Conservation (phyloP, 1,140 invertebrate genomes). For the Trichogramma pretiosum region DNA sequence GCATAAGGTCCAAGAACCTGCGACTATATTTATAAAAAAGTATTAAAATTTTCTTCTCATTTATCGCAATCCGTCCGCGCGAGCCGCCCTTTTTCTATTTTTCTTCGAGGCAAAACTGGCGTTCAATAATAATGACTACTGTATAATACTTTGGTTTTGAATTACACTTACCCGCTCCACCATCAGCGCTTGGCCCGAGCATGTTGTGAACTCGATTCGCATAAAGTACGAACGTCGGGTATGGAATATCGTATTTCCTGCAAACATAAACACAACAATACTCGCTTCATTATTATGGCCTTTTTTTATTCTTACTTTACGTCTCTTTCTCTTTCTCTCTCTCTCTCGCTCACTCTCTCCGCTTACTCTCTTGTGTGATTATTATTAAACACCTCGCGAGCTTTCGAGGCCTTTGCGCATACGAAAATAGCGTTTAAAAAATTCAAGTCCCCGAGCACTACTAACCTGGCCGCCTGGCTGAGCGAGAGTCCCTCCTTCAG, state of each 20-base stretch:
- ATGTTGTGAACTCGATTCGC: constrained; percentile 89
- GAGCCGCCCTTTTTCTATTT: background rate
- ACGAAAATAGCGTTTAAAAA: background rate
- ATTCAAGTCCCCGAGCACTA: background rate
- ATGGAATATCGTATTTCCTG: constrained; percentile 86
- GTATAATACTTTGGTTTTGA: constrained; percentile 20
- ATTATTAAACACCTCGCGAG: too few species aligned
- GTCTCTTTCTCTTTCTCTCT: too few species aligned
- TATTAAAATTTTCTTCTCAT: constrained; percentile 16
- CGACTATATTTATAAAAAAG: constrained; percentile 34
- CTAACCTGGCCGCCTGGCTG: constrained; percentile 69
- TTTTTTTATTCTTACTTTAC: too few species aligned
- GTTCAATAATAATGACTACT: constrained; percentile 16
- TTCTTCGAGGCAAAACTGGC: background rate
- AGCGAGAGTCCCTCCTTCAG: constrained; percentile 80
- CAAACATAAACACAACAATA: constrained; percentile 27
- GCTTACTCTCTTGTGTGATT: too few species aligned
- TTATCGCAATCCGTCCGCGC: background rate
- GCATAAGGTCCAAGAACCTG: too few species aligned
- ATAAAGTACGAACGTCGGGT: constrained; percentile 89
- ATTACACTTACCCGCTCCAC: constrained; percentile 64
- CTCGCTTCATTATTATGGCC: too few species aligned
- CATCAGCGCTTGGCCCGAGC: constrained; percentile 80
- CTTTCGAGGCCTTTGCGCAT: background rate
- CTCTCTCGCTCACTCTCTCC: too few species aligned